A percentile compares a stretch with the other conserved stretches of the same genome.
phyloP scores from a whole-genome alignment of 2,113 vertebrate genomes.

The Lota lota region DNA sequence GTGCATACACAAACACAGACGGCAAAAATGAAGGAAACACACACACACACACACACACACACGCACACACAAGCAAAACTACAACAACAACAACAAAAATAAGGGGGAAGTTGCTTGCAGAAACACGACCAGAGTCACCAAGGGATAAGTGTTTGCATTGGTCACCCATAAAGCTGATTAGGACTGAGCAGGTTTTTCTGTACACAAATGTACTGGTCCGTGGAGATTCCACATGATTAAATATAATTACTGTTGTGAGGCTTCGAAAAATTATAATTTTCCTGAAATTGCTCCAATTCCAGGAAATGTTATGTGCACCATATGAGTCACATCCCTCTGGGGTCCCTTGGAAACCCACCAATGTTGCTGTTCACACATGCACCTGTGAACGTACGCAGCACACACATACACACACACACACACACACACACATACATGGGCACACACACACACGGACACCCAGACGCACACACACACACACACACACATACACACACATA shows the following conservation, averaged over 20 bases:
- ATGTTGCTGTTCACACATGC: slow-evolving; percentile 38
- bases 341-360: slow-evolving; percentile 59
- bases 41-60: slow-evolving; percentile 17
- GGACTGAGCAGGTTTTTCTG: slow-evolving; percentile 52
- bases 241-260: slow-evolving; percentile 63
- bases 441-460: too few relatives aligned
- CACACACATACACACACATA: too few relatives aligned
- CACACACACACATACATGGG: too few relatives aligned
- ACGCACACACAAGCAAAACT: slow-evolving; percentile 22
- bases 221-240: slow-evolving; percentile 59
- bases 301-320: slow-evolving; percentile 66
- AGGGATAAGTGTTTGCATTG: slow-evolving; percentile 51
- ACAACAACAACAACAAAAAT: slow-evolving; percentile 14
- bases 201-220: slow-evolving; percentile 32
- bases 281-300: slow-evolving; percentile 57
- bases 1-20: slow-evolving; percentile 12
- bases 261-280: slow-evolving; percentile 61
- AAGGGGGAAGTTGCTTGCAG: slow-evolving; percentile 26
- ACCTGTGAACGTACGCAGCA: slow-evolving; percentile 16
- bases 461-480: too few relatives aligned
- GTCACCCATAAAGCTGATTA: slow-evolving; percentile 61
- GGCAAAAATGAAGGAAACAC: slow-evolving; percentile 3
- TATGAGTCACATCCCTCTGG: slow-evolving; percentile 66
- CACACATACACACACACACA: slow-evolving; percentile 24
- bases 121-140: slow-evolving; percentile 45